Evolutionary conservation across 1,140 invertebrate genomes (phyloP), one percentile per base, ranked within the genome.

Genomic region (Medauroidea extradentata): DNA sequence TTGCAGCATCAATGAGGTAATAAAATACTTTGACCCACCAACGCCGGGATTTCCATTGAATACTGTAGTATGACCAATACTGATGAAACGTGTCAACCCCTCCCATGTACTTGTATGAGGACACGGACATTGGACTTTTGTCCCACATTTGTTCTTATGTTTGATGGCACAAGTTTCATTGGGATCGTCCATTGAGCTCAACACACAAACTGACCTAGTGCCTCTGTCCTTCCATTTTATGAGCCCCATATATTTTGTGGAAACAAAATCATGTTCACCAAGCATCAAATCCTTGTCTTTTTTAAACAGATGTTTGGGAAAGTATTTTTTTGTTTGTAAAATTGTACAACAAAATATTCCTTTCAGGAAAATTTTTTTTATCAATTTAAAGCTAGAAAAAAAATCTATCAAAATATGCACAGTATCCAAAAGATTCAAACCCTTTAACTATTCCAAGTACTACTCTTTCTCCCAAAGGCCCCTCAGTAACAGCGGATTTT

Each of bases 61-160:
- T 52, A 49, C 39, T 43, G 39, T 64, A 62, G 16, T 44, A 58
- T 21, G 53, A n/a, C 27, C 55, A 24, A 18, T 44, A 25, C 56
- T 67, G 63, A 60, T 65, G 59, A 52, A 62, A 63, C n/a, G 44
- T 21, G 38, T 67, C 61, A 16, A 67, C 63, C 9, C 61, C 57
- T 7, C 63, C 63, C 63, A 63, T 66, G 46, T 53, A 60, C 43
- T 64, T 64, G 48, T 67, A 67, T 2, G 63, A 18, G 13, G 46
- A 11, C 24, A 67, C 39, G 19, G 51, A 25, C 39, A 60, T 41
- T 53, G 25, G 29, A 55, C 53, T 16, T 49, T 54, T 59, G 34
- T 23, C 21, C 48, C 42, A 44, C n/a, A 25, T 38, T 44, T 25
- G 38, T 62, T 41, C 39, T 42, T 59, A 13, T 24, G 2, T 13